phyloP scores from a whole-genome alignment of 2,888 invertebrate species.

The Craniophora ligustri region DNA sequence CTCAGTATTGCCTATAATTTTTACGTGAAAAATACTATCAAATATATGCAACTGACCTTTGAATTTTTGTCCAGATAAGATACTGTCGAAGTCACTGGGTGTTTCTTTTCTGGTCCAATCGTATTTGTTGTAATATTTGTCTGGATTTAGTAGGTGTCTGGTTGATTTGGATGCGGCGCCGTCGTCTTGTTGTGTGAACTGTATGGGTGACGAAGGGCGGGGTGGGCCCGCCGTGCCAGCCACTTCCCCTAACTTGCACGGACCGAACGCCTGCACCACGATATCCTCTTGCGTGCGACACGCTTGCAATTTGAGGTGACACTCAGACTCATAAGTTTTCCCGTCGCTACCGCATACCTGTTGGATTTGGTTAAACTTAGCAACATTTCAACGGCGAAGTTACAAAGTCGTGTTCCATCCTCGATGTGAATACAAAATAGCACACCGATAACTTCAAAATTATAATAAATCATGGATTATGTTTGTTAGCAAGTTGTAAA shows the following conservation, averaged over 20 bases:
- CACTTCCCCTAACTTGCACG: constrained; percentile 91
- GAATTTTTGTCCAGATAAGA: constrained; percentile 79
- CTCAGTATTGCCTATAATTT: constrained; percentile 30
- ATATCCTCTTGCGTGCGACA: constrained; percentile 95
- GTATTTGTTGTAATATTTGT: constrained; percentile 90
- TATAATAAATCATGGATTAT: constrained; percentile 32
- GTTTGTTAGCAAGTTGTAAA: neutral
- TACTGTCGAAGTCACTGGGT: constrained; percentile 81
- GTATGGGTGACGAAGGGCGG: constrained; percentile 92
- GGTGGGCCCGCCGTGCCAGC: constrained; percentile 93
- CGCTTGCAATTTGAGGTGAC: constrained; percentile 93
- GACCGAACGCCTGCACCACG: constrained; percentile 92
- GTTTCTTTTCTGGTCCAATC: constrained; percentile 88
- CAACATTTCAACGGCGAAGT: constrained; percentile 13
- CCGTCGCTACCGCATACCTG: constrained; percentile 93
- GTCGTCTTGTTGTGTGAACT: constrained; percentile 94
- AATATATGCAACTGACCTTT: constrained; percentile 70
- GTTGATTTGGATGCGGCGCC: constrained; percentile 94
- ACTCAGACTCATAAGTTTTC: constrained; percentile 95
- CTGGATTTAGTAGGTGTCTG: constrained; percentile 92
- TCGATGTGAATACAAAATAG: constrained; percentile 32
- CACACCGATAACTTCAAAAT: constrained; percentile 22
- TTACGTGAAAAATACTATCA: neutral
- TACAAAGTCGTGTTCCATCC: constrained; percentile 26
- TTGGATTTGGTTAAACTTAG: constrained; percentile 56